A percentile compares a stretch with the other conserved stretches of the same genome.
Conservation (phyloP, 2,113 vertebrate genomes). For the Semnornis frantzii region DNA sequence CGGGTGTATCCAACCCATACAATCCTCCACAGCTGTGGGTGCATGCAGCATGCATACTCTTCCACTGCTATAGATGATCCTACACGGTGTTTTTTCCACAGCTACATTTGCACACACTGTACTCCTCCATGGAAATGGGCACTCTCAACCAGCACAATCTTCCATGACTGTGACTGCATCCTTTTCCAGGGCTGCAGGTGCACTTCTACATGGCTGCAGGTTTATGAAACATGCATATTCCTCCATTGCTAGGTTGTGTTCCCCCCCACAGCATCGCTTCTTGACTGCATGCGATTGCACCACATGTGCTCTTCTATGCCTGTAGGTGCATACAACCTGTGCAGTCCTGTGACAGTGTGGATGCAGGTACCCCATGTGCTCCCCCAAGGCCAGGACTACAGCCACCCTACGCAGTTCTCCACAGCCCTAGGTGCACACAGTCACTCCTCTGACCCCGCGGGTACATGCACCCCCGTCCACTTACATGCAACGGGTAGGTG, state of each 20-base stretch:
- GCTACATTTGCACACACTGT: not conserved
- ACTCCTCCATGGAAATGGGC: not conserved
- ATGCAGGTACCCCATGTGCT: rapidly evolving
- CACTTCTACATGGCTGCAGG: not conserved
- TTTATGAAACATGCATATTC: not conserved
- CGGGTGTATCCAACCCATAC: rapidly evolving
- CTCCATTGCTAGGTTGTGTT: not conserved
- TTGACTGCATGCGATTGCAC: rapidly evolving
- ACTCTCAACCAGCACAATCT: rapidly evolving
- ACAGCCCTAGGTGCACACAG: rapidly evolving
- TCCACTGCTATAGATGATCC: not conserved
- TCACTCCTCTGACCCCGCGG: rapidly evolving
- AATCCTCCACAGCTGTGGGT: not conserved
- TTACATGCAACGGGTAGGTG: too few species aligned
- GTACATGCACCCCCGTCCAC: too few species aligned
- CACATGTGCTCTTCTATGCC: rapidly evolving
- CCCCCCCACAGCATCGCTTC: not conserved
- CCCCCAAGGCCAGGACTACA: not conserved
- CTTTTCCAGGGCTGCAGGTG: not conserved
- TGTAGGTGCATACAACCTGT: rapidly evolving
- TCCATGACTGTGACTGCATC: not conserved
- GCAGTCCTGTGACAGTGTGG: rapidly evolving
- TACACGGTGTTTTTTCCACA: not conserved
- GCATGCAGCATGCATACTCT: rapidly evolving
- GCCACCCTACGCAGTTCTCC: rapidly evolving